Base-by-base conservation (phyloP, 2,888 invertebrate species). In the Marronus borbonicus region DNA sequence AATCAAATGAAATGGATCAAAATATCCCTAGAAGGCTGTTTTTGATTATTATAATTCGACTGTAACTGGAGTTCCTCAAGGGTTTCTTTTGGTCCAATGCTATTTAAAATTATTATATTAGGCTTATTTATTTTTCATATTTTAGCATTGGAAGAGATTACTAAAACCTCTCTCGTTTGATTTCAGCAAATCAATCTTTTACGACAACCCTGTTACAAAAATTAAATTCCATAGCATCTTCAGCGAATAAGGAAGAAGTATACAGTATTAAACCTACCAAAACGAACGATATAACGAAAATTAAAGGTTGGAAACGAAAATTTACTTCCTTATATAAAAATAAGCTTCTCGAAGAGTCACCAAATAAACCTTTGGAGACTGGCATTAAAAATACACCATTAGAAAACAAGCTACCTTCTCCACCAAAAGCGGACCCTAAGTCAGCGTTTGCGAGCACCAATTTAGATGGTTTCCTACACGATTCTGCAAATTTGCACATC, bases 391-490 rank as follows among this genome's bases (percentile, higher is more conserved):
- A 8, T 5, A 28, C 24, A 44, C 24, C 20, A 20, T 24, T 55
- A 1, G 24, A 76, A 58, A 66, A 39, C 24, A 24, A 55, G 31
- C 4, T 14, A 36, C 14, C 12, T 39, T 10, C 66, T 14, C 17
- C 28, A 39, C 7, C 20, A 10, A 72, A 58, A 65, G 10, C 39
- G 14, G 69, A 58, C 14, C 7, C 68, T n/a, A 70, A 76, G 52
- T 65, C 79, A 12, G 79, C 79, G 17, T 79, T 79, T 65, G 75
- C 79, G 17, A 79, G 79, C 64, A 77, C 72, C 8, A 78, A 78
- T 77, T 76, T 83, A 24, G 90, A 91, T 76, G 89, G 89, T 5
- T 91, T 89, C 81, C 86, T 91, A 84, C 88, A 87, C 2, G 87
- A 89, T 79, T 89, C 90, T 81, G 85, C 89, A n/a, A 85, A 89